These are phyloP conservation scores for Xestia xanthographa DNA, from an alignment of 2,888 invertebrate species.

Conservation along the genomic window DNA sequence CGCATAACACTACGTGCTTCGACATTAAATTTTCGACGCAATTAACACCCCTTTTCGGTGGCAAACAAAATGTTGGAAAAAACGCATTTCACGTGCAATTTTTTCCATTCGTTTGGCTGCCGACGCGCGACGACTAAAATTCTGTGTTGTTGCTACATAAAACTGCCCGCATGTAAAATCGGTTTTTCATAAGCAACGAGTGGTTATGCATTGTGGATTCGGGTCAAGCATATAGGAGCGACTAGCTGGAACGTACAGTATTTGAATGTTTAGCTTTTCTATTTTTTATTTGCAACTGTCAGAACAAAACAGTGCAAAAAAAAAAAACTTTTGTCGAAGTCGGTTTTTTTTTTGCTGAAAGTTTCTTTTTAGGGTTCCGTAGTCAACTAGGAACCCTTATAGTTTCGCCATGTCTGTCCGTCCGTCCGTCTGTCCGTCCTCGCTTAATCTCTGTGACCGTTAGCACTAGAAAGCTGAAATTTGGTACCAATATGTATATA, in stretches of 20 bases:
- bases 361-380: no score
- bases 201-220: slow-evolving; percentile 44
- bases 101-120: slow-evolving; percentile 37
- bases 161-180: slow-evolving; percentile 43
- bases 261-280: slow-evolving; percentile 3
- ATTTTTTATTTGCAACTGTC: not conserved
- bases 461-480: no score
- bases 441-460: no score
- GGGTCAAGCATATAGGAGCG: slow-evolving; percentile 45
- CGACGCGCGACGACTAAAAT: slow-evolving; percentile 35
- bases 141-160: slow-evolving; percentile 24
- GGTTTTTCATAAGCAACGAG: slow-evolving; percentile 49
- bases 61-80: slow-evolving; percentile 40
- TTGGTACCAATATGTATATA: no score
- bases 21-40: slow-evolving; percentile 52
- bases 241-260: not conserved
- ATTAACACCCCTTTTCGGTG: slow-evolving; percentile 45
- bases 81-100: slow-evolving; percentile 33
- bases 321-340: no score
- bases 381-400: no score
- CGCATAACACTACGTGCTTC: slow-evolving; percentile 22
- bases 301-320: slow-evolving; percentile 11
- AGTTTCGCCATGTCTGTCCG: no score
- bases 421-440: no score
- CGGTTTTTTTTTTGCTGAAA: no score